Conservation (phyloP, 2,888 invertebrate genomes). For the Brenthis ino region DNA sequence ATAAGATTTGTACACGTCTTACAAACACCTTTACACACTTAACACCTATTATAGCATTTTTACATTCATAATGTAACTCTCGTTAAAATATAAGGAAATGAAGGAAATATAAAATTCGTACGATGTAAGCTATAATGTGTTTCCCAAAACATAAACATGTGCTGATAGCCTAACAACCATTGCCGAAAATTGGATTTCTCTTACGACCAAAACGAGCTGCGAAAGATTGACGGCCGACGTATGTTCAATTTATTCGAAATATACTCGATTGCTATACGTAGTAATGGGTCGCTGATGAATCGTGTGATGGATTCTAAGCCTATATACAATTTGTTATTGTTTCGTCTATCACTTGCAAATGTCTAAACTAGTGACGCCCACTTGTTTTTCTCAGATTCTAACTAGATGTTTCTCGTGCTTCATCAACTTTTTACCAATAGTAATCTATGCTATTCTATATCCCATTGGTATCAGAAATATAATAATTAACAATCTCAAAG, state of each 20-base stretch:
- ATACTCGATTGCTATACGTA: conserved; percentile 2
- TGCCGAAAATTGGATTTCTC: conserved; percentile 18
- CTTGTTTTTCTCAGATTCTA: too few relatives aligned
- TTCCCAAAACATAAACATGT: conserved; percentile 6
- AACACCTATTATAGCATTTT: too few relatives aligned
- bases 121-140: not conserved
- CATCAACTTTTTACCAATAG: too few relatives aligned
- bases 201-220: conserved; percentile 7
- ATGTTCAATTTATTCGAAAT: conserved; percentile 5
- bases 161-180: conserved; percentile 9
- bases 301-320: not conserved
- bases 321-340: not conserved
- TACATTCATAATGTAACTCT: too few relatives aligned
- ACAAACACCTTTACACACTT: too few relatives aligned
- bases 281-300: not conserved
- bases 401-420: too few relatives aligned
- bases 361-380: too few relatives aligned
- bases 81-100: too few relatives aligned
- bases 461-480: too few relatives aligned
- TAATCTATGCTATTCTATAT: too few relatives aligned
- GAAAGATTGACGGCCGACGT: conserved; percentile 14
- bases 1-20: too few relatives aligned
- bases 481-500: too few relatives aligned
- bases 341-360: not conserved
- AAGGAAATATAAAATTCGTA: not conserved